Percentiles rank a stretch among this genome's conserved stretches.
These are phyloP conservation scores for Spodoptera litura DNA, from an alignment of 1,140 invertebrate species.

Conservation along the genomic window DNA sequence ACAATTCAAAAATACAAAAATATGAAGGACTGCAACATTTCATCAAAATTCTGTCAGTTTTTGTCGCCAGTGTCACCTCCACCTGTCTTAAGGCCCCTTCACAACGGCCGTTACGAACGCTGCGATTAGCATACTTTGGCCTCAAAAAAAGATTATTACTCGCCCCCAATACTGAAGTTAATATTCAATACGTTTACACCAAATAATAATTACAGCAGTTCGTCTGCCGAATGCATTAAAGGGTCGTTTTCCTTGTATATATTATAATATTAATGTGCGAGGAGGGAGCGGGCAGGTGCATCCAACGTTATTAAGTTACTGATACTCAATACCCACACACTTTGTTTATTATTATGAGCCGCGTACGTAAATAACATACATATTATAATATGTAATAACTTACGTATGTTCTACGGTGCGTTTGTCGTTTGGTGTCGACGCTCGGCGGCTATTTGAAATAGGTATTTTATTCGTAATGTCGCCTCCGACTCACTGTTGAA, in stretches of 20 bases:
- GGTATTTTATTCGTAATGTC: slow-evolving; percentile 43
- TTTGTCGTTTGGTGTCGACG: slow-evolving; percentile 39
- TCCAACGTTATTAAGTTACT: slow-evolving; percentile 67
- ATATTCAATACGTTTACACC: slow-evolving; percentile 81
- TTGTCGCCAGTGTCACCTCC: slow-evolving; percentile 72
- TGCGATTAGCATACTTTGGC: slow-evolving; percentile 76
- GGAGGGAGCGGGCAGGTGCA: slow-evolving; percentile 70
- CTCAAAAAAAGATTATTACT: slow-evolving; percentile 71
- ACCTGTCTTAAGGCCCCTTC: slow-evolving; percentile 65
- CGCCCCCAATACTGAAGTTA: slow-evolving; percentile 67
- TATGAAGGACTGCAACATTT: slow-evolving; percentile 54
- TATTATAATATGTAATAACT: slow-evolving; percentile 52
- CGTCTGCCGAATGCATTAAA: slow-evolving; percentile 72
- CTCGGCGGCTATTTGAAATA: slow-evolving; percentile 36
- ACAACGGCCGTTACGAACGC: slow-evolving; percentile 63
- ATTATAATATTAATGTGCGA: slow-evolving; percentile 75
- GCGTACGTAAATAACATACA: slow-evolving; percentile 62
- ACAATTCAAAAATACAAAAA: slow-evolving; percentile 57
- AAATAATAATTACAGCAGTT: slow-evolving; percentile 78
- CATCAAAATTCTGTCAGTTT: slow-evolving; percentile 73
- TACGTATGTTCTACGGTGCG: slow-evolving; percentile 37
- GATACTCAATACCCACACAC: slow-evolving; percentile 64
- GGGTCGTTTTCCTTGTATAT: slow-evolving; percentile 71
- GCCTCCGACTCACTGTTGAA: slow-evolving; percentile 26
- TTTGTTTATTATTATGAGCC: slow-evolving; percentile 59